Conservation (phyloP, 2,888 invertebrate species). For the Phortica magna region DNA sequence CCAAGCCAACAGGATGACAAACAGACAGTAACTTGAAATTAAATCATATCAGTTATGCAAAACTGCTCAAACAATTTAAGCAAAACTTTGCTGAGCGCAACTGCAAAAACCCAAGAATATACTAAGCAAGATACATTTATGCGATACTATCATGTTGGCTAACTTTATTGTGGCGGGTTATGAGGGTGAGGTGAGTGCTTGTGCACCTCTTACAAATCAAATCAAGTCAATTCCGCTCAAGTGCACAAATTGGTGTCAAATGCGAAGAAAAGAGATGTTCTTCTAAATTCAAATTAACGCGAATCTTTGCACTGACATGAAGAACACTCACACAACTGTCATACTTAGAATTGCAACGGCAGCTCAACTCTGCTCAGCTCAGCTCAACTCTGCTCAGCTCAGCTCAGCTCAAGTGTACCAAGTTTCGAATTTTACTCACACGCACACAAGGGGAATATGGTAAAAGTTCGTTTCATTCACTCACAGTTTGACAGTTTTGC, state of each 20-base stretch:
- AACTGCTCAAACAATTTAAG: constrained; percentile 28
- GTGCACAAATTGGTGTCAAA: constrained; percentile 7
- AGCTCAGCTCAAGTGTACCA: neutral
- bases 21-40: constrained; percentile 4
- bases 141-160: constrained; percentile 1
- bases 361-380: constrained; percentile 42
- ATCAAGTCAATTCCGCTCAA: constrained; percentile 17
- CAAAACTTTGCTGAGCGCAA: constrained; percentile 15
- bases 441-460: neutral
- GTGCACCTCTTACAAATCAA: constrained; percentile 9
- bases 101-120: neutral
- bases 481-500: constrained; percentile 28
- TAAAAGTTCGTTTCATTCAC: constrained; percentile 9
- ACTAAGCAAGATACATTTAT: neutral
- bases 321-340: neutral
- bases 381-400: constrained; percentile 42
- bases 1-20: neutral
- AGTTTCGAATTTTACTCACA: constrained; percentile 20
- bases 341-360: too few species aligned
- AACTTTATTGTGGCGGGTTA: constrained; percentile 4
- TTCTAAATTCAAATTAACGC: constrained; percentile 34
- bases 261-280: constrained; percentile 6
- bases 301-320: constrained; percentile 15
- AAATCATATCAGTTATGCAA: constrained; percentile 21
- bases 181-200: neutral